Evolutionary conservation across 92 coral and sea anemone genomes (phyloP), one percentile per base, ranked within the genome.

Genomic region (Zoanthus sociatus): DNA sequence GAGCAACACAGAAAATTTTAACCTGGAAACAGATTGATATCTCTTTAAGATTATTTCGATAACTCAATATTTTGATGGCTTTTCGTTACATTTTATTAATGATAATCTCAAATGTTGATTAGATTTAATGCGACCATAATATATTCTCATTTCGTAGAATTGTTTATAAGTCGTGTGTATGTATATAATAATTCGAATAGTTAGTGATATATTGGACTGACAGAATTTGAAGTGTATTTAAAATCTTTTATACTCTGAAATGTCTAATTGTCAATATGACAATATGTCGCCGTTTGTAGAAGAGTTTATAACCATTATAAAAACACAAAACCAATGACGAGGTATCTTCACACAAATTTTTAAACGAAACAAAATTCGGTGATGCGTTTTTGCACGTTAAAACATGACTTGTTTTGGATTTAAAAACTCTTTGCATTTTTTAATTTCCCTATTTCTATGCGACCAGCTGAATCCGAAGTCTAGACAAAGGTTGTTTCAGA

Each of bases 121-220:
- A 31, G 31, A 32, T 69, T 69, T 69, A 69, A 69, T 32, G 73
- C 17, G 47, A 9, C 21, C 55, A 9, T 56, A 21, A 7, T 15
- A 73, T n/a, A 30, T 84, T 84, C 20, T 58, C 88, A 37, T 15
- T 26, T 37, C 32, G 46, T 46, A 54, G 33, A 58, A 79, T 54
- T 15, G 21, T 42, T 56, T 13, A 16, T n/a, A 17, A 8, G 54
- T 79, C 9, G 10, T 64, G 54, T 75, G 9, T 17, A 17, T 16
- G 20, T 7, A 26, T 48, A 58, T 42, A 12, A 30, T 3, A 56
- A 56, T 2, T 47, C 11, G 47, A 17, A 8, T 44, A n/a, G 15
- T 14, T 2, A 13, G 26, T 13, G 3, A 73, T 73, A 37, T 37
- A 7, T 73, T 42, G 58, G 78, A 46, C 32, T 12, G 58, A 46